Conservation (phyloP, 2,888 invertebrate species). For the Cantharis rustica region DNA sequence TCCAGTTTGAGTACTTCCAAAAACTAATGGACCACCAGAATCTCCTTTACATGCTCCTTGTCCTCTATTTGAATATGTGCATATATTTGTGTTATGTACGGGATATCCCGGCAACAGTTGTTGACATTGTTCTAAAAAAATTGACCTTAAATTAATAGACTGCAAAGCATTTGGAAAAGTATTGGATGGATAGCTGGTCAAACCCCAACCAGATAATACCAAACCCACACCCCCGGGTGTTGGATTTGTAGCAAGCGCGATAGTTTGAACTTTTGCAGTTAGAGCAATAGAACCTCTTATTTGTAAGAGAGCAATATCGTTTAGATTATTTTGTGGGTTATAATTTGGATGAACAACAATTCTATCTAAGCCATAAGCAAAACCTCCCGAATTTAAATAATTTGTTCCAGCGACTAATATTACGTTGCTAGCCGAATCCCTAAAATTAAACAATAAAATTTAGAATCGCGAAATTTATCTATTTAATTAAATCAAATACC, state of each 20-base stretch:
- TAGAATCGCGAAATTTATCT: background rate
- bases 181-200: constrained; percentile 60
- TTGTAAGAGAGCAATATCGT: constrained; percentile 34
- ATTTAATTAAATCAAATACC: background rate
- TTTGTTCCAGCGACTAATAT: constrained; percentile 59
- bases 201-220: constrained; percentile 32
- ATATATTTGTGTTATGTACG: background rate
- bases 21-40: background rate
- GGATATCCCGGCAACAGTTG: background rate
- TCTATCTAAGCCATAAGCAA: constrained; percentile 50
- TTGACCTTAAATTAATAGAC: constrained; percentile 57
- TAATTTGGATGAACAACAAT: constrained; percentile 57
- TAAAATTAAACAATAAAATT: background rate
- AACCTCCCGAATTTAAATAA: constrained; percentile 55
- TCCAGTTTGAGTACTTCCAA: background rate
- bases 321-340: constrained; percentile 40
- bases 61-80: background rate
- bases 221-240: constrained; percentile 10
- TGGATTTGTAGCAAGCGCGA: background rate
- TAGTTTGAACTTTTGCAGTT: background rate
- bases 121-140: constrained; percentile 53
- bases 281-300: constrained; percentile 6
- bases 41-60: constrained; percentile 1
- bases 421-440: background rate
- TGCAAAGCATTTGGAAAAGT: constrained; percentile 60